Evolutionary conservation across 2,113 vertebrate species (phyloP).

Genomic region (Sprattus sprattus): DNA sequence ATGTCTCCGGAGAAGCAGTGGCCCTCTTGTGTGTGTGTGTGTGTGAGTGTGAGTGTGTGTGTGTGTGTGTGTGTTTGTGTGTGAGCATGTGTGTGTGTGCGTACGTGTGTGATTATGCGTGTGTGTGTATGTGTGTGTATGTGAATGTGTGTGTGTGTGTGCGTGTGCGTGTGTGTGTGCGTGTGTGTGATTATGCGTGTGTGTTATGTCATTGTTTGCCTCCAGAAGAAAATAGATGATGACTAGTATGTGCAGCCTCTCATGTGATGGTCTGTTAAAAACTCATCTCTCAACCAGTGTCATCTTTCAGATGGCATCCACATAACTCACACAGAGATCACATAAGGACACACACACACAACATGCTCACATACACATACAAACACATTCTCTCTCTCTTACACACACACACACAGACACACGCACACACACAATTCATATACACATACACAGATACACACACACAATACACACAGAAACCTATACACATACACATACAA

Average conservation of each 20-base stretch:
- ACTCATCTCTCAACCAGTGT: neutral
- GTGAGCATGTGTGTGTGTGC: neutral
- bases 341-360: constrained; percentile 42
- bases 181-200: neutral
- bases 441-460: constrained; percentile 21
- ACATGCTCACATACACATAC: constrained; percentile 60
- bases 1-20: neutral
- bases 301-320: neutral
- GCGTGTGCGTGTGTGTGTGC: neutral
- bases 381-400: constrained; percentile 59
- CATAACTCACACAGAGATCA: neutral
- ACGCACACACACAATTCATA: constrained; percentile 67
- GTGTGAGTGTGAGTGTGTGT: constrained; percentile 23
- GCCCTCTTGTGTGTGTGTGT: constrained; percentile 39
- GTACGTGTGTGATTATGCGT: neutral
- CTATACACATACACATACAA: neutral
- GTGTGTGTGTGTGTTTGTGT: constrained; percentile 9
- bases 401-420: constrained; percentile 61
- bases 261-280: neutral
- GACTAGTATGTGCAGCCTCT: neutral
- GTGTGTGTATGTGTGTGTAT: neutral
- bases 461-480: neutral
- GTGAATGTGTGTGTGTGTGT: neutral
- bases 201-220: neutral
- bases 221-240: neutral